phyloP scores from a whole-genome alignment of 2,113 vertebrate genomes.

The Lophius piscatorius region DNA sequence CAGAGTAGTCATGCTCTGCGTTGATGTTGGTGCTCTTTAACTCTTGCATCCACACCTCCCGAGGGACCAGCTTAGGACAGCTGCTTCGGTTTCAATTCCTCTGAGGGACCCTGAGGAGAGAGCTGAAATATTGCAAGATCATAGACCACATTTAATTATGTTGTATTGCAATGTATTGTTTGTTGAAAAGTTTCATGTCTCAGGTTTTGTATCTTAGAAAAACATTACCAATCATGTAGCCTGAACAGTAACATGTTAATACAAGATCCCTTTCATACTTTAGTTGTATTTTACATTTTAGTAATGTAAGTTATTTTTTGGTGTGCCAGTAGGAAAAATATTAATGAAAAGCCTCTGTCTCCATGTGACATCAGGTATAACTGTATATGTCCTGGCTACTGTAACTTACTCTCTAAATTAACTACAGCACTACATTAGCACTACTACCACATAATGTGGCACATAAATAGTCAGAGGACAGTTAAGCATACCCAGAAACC shows the following conservation, averaged over 20 bases:
- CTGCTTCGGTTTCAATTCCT: constrained; percentile 73
- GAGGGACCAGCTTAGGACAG: constrained; percentile 67
- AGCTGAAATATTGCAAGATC: constrained; percentile 54
- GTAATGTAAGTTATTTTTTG: background rate
- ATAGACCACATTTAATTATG: constrained; percentile 54
- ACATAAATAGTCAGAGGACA: constrained; percentile 5
- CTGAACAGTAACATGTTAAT: no score
- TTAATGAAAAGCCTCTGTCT: background rate
- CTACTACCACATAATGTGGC: constrained; percentile 2
- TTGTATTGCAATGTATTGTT: background rate
- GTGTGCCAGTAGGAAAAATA: background rate
- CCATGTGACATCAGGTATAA: background rate
- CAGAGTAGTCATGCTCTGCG: constrained; percentile 33
- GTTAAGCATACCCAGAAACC: constrained; percentile 20
- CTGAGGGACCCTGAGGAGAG: constrained; percentile 51
- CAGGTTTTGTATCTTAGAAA: no score
- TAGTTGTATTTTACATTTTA: no score
- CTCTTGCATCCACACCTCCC: constrained; percentile 49
- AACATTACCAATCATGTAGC: no score
- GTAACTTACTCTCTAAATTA: background rate
- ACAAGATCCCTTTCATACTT: no score
- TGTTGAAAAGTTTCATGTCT: background rate
- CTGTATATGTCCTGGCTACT: background rate
- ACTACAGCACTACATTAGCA: background rate
- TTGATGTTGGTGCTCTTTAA: constrained; percentile 53